Percentiles rank a stretch among this genome's conserved stretches.
Conservation (phyloP, 2,113 vertebrate genomes). For the Tonatia bakeri region DNA sequence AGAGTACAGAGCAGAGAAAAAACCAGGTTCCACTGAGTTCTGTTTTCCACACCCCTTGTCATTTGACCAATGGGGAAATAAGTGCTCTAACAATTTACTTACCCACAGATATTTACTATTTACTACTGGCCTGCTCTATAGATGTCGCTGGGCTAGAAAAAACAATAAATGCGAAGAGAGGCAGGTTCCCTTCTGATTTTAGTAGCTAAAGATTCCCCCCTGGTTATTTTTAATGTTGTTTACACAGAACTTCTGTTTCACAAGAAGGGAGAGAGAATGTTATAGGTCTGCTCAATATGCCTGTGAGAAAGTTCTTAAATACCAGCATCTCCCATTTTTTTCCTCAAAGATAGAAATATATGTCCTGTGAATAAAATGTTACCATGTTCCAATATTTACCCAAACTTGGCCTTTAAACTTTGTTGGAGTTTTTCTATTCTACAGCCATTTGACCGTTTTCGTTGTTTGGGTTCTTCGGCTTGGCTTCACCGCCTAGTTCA, state of each 20-base stretch:
- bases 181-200: neutral
- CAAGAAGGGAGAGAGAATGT: fast-evolving
- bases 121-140: neutral
- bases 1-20: neutral
- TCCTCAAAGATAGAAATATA: neutral
- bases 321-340: neutral
- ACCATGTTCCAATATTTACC: neutral
- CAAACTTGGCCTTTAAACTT: neutral
- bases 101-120: neutral
- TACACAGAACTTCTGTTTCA: neutral
- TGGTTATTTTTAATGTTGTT: neutral
- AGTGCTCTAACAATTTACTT: neutral
- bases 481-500: neutral
- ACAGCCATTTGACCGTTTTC: neutral
- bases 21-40: neutral
- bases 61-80: neutral
- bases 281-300: neutral
- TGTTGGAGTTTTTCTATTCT: neutral
- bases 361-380: neutral
- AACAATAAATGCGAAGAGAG: neutral
- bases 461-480: neutral
- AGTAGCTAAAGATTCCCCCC: neutral
- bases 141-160: neutral
- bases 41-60: fast-evolving
- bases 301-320: neutral